Evolutionary conservation across 2,797 vertebrate species (phyloP).

Genomic region (Clarias fuscus): DNA sequence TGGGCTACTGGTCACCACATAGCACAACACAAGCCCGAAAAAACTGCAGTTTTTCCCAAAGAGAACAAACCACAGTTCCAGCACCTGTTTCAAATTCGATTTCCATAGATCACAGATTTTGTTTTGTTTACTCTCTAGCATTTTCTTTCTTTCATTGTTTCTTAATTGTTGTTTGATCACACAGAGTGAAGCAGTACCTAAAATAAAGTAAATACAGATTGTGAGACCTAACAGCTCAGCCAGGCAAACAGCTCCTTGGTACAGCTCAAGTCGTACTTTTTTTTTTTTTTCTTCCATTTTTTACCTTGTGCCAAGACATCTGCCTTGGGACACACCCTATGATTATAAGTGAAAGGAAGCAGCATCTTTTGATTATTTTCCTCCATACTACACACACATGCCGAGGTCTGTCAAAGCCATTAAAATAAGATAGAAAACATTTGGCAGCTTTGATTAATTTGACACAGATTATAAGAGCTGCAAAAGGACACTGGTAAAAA

Average conservation of each 20-base stretch:
- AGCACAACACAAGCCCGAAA: slow-evolving; percentile 43
- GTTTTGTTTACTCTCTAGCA: slow-evolving; percentile 34
- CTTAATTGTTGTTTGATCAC: slow-evolving; percentile 43
- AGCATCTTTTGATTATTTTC: slow-evolving; percentile 73
- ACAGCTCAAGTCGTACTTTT: slow-evolving; percentile 66
- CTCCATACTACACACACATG: slow-evolving; percentile 57
- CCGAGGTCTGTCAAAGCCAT: slow-evolving; percentile 52
- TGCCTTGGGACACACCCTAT: slow-evolving; percentile 76
- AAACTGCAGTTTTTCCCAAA: slow-evolving; percentile 35
- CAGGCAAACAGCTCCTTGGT: slow-evolving; percentile 63
- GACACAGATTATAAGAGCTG: slow-evolving; percentile 19
- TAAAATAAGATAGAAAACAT: slow-evolving; percentile 40
- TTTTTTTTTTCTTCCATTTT: slow-evolving; percentile 55
- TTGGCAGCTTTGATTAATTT: slow-evolving; percentile 37
- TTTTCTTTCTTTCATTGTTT: slow-evolving; percentile 44
- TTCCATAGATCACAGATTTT: slow-evolving; percentile 41
- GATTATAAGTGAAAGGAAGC: slow-evolving; percentile 73
- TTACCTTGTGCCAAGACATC: slow-evolving; percentile 74
- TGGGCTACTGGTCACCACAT: slow-evolving; percentile 46
- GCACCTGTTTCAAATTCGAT: slow-evolving; percentile 55
- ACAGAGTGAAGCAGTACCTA: slow-evolving; percentile 52
- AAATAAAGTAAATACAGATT: slow-evolving; percentile 69
- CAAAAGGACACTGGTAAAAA: slow-evolving; percentile 7
- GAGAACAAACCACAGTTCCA: slow-evolving; percentile 26
- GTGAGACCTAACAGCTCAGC: slow-evolving; percentile 63